Evolutionary conservation across 2,888 invertebrate species (phyloP).

Genomic region (Pachliopta kotzebuea): DNA sequence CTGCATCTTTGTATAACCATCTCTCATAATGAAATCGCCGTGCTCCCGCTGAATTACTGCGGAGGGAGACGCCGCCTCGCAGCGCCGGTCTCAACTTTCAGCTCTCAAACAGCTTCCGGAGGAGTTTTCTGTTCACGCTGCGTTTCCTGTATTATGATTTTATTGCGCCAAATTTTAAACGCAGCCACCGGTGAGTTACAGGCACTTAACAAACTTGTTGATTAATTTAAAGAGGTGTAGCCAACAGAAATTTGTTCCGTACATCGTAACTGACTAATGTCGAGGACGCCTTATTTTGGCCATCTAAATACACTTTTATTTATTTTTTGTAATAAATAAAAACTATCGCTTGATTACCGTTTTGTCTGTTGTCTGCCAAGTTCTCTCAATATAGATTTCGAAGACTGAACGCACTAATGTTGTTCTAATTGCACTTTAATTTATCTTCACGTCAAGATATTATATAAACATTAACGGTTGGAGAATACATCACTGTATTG

Average conservation of each 20-base stretch:
- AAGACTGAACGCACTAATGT: too few relatives aligned
- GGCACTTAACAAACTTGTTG: constrained; percentile 11
- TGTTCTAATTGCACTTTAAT: too few relatives aligned
- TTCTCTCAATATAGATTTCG: too few relatives aligned
- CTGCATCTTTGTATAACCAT: constrained; percentile 30
- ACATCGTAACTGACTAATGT: not conserved
- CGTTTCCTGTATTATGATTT: constrained; percentile 16
- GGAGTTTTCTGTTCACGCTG: constrained; percentile 11
- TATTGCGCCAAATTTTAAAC: constrained; percentile 15
- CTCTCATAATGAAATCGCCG: constrained; percentile 31
- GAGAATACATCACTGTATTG: too few relatives aligned
- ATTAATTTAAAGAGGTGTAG: constrained; percentile 6
- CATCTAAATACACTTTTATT: not conserved
- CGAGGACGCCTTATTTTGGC: not conserved
- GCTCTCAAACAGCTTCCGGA: constrained; percentile 15
- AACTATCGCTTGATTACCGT: too few relatives aligned
- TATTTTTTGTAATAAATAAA: not conserved
- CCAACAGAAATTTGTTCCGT: not conserved
- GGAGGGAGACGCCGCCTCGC: constrained; percentile 29
- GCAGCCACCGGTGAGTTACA: not conserved
- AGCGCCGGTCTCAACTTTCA: constrained; percentile 12
- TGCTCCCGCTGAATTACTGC: constrained; percentile 39
- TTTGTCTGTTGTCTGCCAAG: too few relatives aligned
- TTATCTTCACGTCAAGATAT: too few relatives aligned
- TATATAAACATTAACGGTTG: too few relatives aligned